Evolutionary conservation across 2,888 invertebrate genomes (phyloP), one percentile per base, ranked within the genome.

Genomic region (Seira ritae): DNA sequence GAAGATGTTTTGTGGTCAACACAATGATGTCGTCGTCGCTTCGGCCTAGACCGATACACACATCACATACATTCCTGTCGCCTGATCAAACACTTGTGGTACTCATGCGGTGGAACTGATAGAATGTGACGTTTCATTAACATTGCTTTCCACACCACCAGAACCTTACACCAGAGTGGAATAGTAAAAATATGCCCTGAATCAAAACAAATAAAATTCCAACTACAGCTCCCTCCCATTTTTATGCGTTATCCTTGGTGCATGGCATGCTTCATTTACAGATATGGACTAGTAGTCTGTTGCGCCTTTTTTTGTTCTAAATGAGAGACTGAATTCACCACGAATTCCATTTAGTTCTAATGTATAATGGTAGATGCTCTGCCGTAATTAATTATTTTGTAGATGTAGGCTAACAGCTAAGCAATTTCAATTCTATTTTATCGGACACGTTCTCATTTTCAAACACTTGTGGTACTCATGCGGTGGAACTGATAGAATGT

Each of bases 41-140:
- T 50, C 50, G 50, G 2, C 50, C 6, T 50, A 50, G 12, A 50
- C 12, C 17, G 50, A 50, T 50, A n/a, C 31, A 4, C 8, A 31
- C 31, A 31, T 31, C n/a, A 31, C 31, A 31, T 31, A 8, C 31
- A 2, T 31, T 31, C 50, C 3, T 50, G 31, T 2, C 50, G 3
- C 1, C 50, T n/a, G 50, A 50, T 50, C 50, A 50, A 50, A 50
- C 50, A 50, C 50, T 50, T 50, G 50, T 50, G 50, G 50, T 50
- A 15, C 17, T n/a, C 50, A 50, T 50, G 50, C 17, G 50, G 50
- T 15, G 50, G 50, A 50, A 50, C 50, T 12, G 17, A 50, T 2
- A 3, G 50, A 50, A 50, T 8, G 6, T 50, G 50, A 50, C 50
- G 50, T 50, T 50, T 50, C 50, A 50, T 50, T 50, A 50, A 50